These are phyloP conservation scores for Heliocidaris erythrogramma DNA, from an alignment of 35 echinoderm and acorn worm species.

Conservation along the genomic window DNA sequence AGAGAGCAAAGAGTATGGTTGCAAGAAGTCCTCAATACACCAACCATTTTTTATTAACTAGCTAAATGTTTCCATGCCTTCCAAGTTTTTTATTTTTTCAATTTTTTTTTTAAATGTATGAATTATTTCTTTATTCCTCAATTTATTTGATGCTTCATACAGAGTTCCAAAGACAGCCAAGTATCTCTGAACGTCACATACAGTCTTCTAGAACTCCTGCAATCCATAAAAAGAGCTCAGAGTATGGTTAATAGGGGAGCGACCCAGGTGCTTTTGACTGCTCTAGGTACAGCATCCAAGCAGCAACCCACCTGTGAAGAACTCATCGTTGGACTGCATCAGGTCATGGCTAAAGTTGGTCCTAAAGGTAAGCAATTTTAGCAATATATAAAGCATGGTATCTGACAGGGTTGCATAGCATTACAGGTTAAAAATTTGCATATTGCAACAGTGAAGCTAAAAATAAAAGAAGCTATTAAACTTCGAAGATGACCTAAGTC, in stretches of 20 bases:
- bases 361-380: constrained; percentile 73
- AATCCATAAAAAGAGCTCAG: constrained; percentile 65
- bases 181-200: constrained; percentile 71
- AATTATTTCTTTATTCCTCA: neutral
- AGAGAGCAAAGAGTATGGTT: constrained; percentile 73
- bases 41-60: constrained; percentile 14
- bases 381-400: too few species aligned
- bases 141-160: neutral
- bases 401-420: too few species aligned
- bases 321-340: constrained; percentile 73
- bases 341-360: constrained; percentile 80
- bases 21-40: constrained; percentile 60
- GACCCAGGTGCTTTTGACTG: constrained; percentile 77
- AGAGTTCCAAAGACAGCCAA: constrained; percentile 86
- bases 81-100: too few species aligned
- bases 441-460: too few species aligned
- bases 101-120: neutral
- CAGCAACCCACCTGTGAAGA: constrained; percentile 73
- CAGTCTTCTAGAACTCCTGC: constrained; percentile 73
- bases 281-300: constrained; percentile 64
- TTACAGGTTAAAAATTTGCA: too few species aligned
- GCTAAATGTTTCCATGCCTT: neutral
- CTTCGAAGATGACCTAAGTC: too few species aligned
- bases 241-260: constrained; percentile 77
- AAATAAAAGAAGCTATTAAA: too few species aligned